phyloP scores from a whole-genome alignment of 2,113 vertebrate species.

The Anthoscopus minutus region DNA sequence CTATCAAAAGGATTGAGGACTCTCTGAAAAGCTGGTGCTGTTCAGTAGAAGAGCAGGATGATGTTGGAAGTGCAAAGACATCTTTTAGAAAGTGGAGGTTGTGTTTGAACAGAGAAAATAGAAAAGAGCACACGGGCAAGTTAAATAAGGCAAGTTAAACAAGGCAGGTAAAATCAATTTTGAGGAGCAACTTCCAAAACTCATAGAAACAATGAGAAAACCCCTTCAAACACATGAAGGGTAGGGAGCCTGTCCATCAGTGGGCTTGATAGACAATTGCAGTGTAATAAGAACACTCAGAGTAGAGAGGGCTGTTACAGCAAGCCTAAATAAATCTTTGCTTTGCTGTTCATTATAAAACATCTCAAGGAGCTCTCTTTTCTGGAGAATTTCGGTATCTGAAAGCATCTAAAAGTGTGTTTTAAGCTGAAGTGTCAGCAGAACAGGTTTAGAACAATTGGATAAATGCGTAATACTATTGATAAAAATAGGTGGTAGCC shows the following conservation, averaged over 20 bases:
- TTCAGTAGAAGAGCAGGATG: background rate
- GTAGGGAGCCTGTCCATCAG: slow-evolving; percentile 2
- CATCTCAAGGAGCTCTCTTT: background rate
- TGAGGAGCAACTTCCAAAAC: background rate
- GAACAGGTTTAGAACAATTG: slow-evolving; percentile 11
- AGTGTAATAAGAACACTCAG: background rate
- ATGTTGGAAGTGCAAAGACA: background rate
- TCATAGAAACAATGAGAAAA: background rate
- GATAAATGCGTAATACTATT: background rate
- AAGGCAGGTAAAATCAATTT: slow-evolving; percentile 8
- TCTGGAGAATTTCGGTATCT: background rate
- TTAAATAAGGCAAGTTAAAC: slow-evolving; percentile 36
- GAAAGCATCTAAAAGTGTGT: background rate
- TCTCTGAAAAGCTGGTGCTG: background rate
- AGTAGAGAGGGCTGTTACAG: background rate
- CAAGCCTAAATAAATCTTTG: slow-evolving; percentile 43
- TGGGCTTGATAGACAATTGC: background rate
- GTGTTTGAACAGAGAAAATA: slow-evolving; percentile 10
- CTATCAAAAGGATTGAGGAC: background rate
- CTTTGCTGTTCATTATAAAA: background rate
- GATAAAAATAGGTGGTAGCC: slow-evolving; percentile 40
- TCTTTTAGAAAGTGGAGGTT: background rate
- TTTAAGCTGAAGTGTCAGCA: background rate
- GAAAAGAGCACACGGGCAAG: background rate
- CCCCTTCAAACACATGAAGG: background rate